phyloP scores from a whole-genome alignment of 1,140 invertebrate species.

The Andricus grossulariae region DNA sequence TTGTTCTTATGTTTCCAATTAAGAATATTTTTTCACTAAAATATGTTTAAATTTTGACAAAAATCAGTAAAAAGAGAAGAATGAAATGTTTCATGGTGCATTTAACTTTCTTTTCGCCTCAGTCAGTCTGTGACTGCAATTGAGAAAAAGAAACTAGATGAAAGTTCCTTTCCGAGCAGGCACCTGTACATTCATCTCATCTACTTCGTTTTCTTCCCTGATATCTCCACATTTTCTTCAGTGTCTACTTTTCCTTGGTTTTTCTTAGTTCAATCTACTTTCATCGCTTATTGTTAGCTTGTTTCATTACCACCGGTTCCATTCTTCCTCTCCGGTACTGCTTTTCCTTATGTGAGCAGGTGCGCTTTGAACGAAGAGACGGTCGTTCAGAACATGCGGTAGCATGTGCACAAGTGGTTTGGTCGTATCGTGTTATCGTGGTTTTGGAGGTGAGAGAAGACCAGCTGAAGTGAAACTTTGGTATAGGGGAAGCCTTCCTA shows the following conservation, averaged over 20 bases:
- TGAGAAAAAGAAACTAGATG: no score
- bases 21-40: no score
- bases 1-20: no score
- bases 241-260: neutral
- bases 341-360: constrained; percentile 14
- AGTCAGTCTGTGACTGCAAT: no score
- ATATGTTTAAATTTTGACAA: no score
- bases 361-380: neutral
- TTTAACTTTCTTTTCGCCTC: no score
- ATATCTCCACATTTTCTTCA: constrained; percentile 5
- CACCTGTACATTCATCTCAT: neutral
- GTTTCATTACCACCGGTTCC: neutral
- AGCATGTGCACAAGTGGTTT: constrained; percentile 5
- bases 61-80: no score
- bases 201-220: neutral
- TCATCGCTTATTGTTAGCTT: neutral
- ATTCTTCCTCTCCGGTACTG: neutral
- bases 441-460: neutral
- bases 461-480: neutral
- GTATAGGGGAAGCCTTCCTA: neutral
- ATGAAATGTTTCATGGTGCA: no score
- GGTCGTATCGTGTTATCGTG: neutral
- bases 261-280: constrained; percentile 13
- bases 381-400: neutral
- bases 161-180: no score